These are phyloP conservation scores for zebrafish (Danio rerio) DNA, from an alignment of 2,113 vertebrate species.

Conservation along the genomic window DNA sequence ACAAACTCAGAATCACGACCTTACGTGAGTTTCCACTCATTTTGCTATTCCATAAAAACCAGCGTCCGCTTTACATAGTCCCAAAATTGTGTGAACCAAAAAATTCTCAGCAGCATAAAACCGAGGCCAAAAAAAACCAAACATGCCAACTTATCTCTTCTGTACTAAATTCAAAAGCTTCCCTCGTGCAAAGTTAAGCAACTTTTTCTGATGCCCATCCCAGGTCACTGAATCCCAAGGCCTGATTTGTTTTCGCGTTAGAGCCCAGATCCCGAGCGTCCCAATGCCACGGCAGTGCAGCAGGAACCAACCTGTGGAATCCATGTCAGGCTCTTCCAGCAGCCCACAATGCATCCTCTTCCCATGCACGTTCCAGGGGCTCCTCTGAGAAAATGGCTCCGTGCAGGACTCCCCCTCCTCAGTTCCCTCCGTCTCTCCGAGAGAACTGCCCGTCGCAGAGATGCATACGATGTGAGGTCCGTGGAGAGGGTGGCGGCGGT, in stretches of 20 bases:
- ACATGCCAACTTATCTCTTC: slow-evolving; percentile 38
- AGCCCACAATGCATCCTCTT: slow-evolving; percentile 99
- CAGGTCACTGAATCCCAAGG: slow-evolving; percentile 45
- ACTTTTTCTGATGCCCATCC: slow-evolving; percentile 38
- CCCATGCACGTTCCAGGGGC: slow-evolving; percentile 90
- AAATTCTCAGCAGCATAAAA: not conserved
- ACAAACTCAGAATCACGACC: not conserved
- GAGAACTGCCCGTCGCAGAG: slow-evolving; percentile 76
- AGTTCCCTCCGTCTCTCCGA: slow-evolving; percentile 67
- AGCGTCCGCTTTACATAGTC: slow-evolving; percentile 20
- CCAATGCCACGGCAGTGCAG: slow-evolving; percentile 47
- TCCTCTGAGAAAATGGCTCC: slow-evolving; percentile 82
- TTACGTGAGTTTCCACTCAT: not conserved
- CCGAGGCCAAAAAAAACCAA: slow-evolving; percentile 16
- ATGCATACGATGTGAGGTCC: slow-evolving; percentile 75
- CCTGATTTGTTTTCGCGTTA: slow-evolving; percentile 41
- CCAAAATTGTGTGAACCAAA: not conserved
- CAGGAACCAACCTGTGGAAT: slow-evolving; percentile 97
- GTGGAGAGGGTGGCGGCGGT: slow-evolving; percentile 63
- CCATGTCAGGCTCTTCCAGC: slow-evolving; percentile 99
- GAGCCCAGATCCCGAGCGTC: slow-evolving; percentile 59
- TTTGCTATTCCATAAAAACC: not conserved
- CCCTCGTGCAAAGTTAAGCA: slow-evolving; percentile 24
- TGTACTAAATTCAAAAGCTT: not conserved
- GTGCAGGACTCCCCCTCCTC: slow-evolving; percentile 73